Base-by-base conservation (phyloP, 2,113 vertebrate species). In the Larimichthys crocea region DNA sequence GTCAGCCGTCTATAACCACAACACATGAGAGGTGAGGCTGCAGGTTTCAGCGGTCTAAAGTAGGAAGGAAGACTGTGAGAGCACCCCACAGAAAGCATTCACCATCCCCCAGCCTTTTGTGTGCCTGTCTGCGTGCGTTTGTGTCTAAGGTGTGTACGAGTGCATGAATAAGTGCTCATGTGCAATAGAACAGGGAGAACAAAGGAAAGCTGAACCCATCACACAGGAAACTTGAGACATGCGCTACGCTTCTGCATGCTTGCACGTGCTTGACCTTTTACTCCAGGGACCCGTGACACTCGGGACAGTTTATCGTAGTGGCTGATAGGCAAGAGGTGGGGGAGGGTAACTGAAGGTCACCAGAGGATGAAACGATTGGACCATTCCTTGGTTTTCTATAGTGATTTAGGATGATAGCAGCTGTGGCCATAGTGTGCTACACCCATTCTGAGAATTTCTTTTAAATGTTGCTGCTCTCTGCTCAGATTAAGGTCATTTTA, bases 251-350 rank as follows among this genome's bases (percentile, higher is more conserved):
- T 79, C 52, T 68, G 62, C 75, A 66, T 10, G 14, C 7, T 55
- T 20, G 63, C 10, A 24, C 73, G 78, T 5, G 26, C 75, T 88
- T 88, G 88, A 91, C 93, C 91, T 92, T 82, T 94, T 35, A 91
- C 84, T 83, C 83, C 72, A 29, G 77, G 61, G 77, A 73, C 48
- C 68, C 1, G 6, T 74, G 63, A 77, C 73, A 67, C 61, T 15
- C 14, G 26, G 40, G 71, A 35, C 29, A 44, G 40, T 64, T 70
- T 48, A 70, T 72, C 5, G 17, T 67, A 50, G 55, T 44, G 53
- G 56, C 50, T 69, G 42, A 84, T 59, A 31, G 20, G 17, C 8
- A 5, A 56, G 3, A 5, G 69, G 10, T n/a, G 74, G 69, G 69
- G 40, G 15, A 3, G 74, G 46, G 59, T 4, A 22, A 4, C 31